Percentiles rank a stretch among this genome's conserved stretches.
Conservation (phyloP, 2,888 invertebrate species). For the Andricus quercusramuli region DNA sequence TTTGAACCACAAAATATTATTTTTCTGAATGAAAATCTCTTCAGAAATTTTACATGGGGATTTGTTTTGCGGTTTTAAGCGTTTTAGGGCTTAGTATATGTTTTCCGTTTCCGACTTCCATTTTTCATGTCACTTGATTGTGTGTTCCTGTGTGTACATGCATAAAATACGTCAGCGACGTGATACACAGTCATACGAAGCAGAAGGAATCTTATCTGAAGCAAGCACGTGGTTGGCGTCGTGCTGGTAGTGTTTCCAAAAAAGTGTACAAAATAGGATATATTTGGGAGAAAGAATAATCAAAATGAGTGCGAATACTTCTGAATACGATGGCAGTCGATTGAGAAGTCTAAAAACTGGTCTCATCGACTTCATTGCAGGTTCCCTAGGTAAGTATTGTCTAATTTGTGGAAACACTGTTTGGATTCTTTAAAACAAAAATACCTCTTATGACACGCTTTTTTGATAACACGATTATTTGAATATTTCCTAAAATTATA, state of each 20-base stretch:
- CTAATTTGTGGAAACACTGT: slow-evolving; percentile 7
- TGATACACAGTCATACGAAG: neutral
- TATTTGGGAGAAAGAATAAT: slow-evolving; percentile 7
- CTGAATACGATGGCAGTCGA: slow-evolving; percentile 51
- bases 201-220: neutral
- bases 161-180: too few relatives aligned
- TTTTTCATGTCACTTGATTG: too few relatives aligned
- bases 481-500: neutral
- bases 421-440: neutral
- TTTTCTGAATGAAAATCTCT: neutral
- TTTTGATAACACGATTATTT: neutral
- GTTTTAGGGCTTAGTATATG: too few relatives aligned
- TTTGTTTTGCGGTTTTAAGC: neutral
- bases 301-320: slow-evolving; percentile 62
- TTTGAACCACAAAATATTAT: neutral
- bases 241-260: neutral
- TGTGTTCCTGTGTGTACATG: neutral
- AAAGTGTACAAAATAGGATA: neutral
- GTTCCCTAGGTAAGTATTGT: slow-evolving; percentile 85
- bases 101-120: too few relatives aligned
- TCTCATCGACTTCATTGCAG: slow-evolving; percentile 89
- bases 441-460: neutral
- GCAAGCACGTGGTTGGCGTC: neutral
- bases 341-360: slow-evolving; percentile 81
- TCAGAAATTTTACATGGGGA: neutral